These are phyloP conservation scores for Leptoteleia sp. DNA, from an alignment of 1,140 invertebrate species.

Conservation along the genomic window DNA sequence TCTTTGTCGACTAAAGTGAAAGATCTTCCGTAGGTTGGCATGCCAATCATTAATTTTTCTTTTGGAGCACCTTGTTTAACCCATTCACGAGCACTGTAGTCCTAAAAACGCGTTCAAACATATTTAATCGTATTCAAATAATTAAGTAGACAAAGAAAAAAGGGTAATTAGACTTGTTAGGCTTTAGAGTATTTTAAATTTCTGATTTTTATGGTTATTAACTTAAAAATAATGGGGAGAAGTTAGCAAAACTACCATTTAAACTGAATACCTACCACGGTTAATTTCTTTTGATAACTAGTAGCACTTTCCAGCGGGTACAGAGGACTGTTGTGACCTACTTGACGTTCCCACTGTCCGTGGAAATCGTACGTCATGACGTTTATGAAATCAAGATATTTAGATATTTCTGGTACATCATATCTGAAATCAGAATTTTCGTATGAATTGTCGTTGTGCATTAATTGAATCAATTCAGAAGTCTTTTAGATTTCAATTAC, in stretches of 20 bases:
- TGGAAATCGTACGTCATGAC: constrained; percentile 98
- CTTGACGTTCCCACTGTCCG: constrained; percentile 94
- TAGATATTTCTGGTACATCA: constrained; percentile 95
- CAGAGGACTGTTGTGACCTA: constrained; percentile 95
- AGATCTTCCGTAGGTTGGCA: constrained; percentile 96
- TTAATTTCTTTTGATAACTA: constrained; percentile 94
- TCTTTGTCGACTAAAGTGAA: constrained; percentile 95
- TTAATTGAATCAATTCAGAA: not conserved
- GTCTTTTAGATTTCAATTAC: constrained; percentile 70
- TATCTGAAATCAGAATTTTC: constrained; percentile 81
- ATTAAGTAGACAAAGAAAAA: too few species aligned
- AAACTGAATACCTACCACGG: constrained; percentile 85
- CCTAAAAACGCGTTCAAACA: constrained; percentile 83
- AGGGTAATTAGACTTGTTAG: too few species aligned
- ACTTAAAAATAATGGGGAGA: too few species aligned
- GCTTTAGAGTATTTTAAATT: too few species aligned
- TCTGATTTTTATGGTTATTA: too few species aligned
- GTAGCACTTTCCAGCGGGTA: constrained; percentile 93
- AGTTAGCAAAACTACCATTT: too few species aligned
- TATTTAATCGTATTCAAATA: too few species aligned
- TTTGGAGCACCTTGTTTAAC: constrained; percentile 96
- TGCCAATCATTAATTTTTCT: constrained; percentile 96
- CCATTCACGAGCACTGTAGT: constrained; percentile 95
- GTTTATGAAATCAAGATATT: constrained; percentile 96
- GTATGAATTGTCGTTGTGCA: constrained; percentile 3